Base-by-base conservation (phyloP, 2,113 vertebrate species). In the Macquaria australasica region DNA sequence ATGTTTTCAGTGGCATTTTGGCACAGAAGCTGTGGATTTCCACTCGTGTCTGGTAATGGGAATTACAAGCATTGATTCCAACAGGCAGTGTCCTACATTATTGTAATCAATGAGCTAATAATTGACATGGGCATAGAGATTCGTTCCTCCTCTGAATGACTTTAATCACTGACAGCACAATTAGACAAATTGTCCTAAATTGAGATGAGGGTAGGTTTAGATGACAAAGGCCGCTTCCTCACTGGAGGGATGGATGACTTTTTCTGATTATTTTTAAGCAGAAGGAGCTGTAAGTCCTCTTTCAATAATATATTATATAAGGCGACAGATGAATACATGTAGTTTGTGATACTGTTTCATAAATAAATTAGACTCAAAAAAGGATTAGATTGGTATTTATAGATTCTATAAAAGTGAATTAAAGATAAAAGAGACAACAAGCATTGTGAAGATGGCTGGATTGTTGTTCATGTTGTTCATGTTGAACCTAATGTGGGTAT, bases 101-200 rank as follows among this genome's bases (percentile, higher is more conserved):
- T 97, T 97, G 96, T 96, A 97, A 98, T 98, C 97, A 98, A 97
- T 97, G 97, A 96, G 91, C 93, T 97, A 97, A 97, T 98, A 97
- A 97, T 96, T 94, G 92, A 95, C 91, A 88, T 95, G 95, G 96
- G 95, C 72, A 97, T 96, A 96, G 96, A 96, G 95, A 95, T 95
- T 94, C 91, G 95, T 95, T 31, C 28, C 28, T 31, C 28, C 28
- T 2, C 28, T n/a, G n/a, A n/a, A n/a, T n/a, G n/a, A n/a, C n/a
- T n/a, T n/a, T n/a, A n/a, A n/a, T n/a, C n/a, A n/a, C n/a, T n/a
- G n/a, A n/a, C n/a, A n/a, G n/a, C n/a, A n/a, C n/a, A n/a, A n/a
- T n/a, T n/a, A n/a, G n/a, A n/a, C n/a, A n/a, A 31, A 97, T 97
- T 96, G 96, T 95, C 94, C 93, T 95, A 97, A 96, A 94, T 82